Base-by-base conservation (phyloP, 1,140 invertebrate genomes). In the Zaprionus camerounensis region DNA sequence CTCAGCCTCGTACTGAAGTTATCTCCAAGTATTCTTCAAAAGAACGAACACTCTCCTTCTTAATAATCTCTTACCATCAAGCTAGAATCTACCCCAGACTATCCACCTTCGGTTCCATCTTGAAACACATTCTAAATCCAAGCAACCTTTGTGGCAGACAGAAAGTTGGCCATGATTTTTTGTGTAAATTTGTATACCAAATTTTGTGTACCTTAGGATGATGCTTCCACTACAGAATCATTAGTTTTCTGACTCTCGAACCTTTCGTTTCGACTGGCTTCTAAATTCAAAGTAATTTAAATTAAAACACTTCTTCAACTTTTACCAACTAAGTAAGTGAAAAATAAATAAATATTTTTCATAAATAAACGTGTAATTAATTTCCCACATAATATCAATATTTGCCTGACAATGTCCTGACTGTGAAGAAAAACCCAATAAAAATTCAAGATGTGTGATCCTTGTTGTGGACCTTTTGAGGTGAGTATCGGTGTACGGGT, bases 401-500 rank as follows among this genome's bases (percentile, higher is more conserved):
- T 20, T 4, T 7, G 22, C n/a, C 3, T 11, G 2, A 3, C 12
- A 11, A 46, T 66, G 15, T 58, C 24, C 28, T 68, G 26, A 53
- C 38, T 5, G 53, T 87, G 77, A 17, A 64, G 59, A 71, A 71
- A 67, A 67, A 83, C 69, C 74, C 49, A 51, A 56, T 36, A 76
- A 41, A 71, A 59, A 44, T 62, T 71, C 26, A 79, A 51, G 57
- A 88, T 87, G 84, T 91, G 91, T 64, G 88, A 84, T 53, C 91
- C 87, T 44, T 91, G 86, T 66, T 87, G 90, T 73, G 91, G 82
- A 79, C 88, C 91, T 26, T 82, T 86, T 63, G 91, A 91, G 85
- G 91, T 92, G 66, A 91, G 88, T 73, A 41, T n/a, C 0, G 15
- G 51, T 12, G 17, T 3, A 3, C 1, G 41, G 15, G 41, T 3